These are phyloP conservation scores for Archips crataeganus DNA, from an alignment of 2,888 invertebrate species.

Conservation along the genomic window DNA sequence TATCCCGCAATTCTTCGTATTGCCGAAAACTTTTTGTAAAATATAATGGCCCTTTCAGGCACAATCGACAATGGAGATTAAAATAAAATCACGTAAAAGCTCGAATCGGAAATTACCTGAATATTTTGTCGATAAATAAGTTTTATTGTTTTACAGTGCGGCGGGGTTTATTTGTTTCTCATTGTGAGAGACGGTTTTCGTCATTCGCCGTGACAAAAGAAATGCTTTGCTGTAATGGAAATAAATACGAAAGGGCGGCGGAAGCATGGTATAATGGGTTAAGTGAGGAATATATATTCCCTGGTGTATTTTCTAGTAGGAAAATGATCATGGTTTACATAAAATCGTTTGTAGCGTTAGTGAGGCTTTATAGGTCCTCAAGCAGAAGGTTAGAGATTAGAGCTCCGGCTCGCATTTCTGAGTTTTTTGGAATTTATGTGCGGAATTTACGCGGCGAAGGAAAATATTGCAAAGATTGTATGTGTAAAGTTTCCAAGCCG, in stretches of 20 bases:
- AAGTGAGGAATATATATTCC: not conserved
- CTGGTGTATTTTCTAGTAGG: not conserved
- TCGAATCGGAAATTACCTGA: conserved; percentile 4
- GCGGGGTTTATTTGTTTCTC: conserved; percentile 14
- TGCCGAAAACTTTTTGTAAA: not conserved
- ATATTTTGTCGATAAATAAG: conserved; percentile 25
- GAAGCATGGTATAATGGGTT: not conserved
- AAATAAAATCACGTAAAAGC: conserved; percentile 14
- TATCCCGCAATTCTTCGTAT: not conserved
- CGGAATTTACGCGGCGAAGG: too few species aligned
- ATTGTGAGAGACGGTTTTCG: conserved; percentile 23
- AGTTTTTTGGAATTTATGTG: too few species aligned
- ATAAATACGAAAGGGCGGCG: conserved; percentile 22
- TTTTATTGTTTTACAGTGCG: conserved; percentile 11
- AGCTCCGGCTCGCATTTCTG: too few species aligned
- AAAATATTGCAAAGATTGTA: too few species aligned
- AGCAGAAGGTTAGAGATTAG: too few species aligned
- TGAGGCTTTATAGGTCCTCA: too few species aligned
- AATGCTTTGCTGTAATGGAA: conserved; percentile 19
- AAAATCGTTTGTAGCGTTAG: too few species aligned
- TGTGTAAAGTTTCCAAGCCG: too few species aligned
- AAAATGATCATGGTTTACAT: too few species aligned
- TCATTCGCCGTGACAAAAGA: conserved; percentile 22
- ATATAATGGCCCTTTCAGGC: not conserved
- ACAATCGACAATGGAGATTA: not conserved